phyloP scores from a whole-genome alignment of 2,113 vertebrate genomes.

The Microtus oregoni region DNA sequence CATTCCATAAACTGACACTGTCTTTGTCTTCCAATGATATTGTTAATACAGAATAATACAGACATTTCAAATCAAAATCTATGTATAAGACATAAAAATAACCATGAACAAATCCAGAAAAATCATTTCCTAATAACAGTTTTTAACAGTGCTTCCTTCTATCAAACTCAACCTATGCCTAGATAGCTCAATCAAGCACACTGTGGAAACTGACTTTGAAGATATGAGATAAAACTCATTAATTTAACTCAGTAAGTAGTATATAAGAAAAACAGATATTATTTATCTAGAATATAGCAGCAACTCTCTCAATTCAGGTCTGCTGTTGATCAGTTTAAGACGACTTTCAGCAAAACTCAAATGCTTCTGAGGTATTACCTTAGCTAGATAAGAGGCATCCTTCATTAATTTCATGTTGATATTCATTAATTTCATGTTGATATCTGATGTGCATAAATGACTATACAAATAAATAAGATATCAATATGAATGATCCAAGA shows the following conservation, averaged over 20 bases:
- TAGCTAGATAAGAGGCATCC: background rate
- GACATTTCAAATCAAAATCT: background rate
- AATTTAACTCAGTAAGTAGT: background rate
- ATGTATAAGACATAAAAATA: background rate
- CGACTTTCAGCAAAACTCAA: background rate
- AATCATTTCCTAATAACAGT: background rate
- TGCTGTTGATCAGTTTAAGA: background rate
- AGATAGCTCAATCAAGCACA: background rate
- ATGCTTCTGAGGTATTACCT: background rate
- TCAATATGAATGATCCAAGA: background rate
- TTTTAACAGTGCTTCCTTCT: background rate
- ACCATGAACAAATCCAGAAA: background rate
- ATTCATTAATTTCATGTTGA: background rate
- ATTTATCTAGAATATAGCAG: background rate
- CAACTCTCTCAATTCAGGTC: background rate
- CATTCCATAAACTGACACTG: background rate
- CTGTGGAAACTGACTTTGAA: background rate
- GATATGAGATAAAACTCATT: background rate
- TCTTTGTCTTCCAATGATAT: background rate
- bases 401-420: background rate
- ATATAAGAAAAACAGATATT: background rate
- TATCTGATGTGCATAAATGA: background rate
- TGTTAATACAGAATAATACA: background rate
- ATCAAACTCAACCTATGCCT: background rate
- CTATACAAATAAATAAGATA: background rate